These are phyloP conservation scores for Galleria mellonella DNA, from an alignment of 1,140 invertebrate genomes.

Conservation along the genomic window DNA sequence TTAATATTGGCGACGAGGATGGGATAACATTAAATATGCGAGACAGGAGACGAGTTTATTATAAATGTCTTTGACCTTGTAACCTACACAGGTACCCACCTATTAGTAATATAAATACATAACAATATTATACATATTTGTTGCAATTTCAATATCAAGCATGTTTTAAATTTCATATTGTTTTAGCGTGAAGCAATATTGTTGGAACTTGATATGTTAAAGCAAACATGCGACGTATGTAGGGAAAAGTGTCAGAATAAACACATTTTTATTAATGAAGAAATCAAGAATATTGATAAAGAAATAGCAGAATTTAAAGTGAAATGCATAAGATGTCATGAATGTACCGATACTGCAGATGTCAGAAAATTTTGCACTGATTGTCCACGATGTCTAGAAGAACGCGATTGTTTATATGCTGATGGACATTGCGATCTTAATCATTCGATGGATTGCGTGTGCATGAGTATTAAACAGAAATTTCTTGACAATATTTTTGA, in stretches of 20 bases:
- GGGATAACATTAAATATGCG: no score
- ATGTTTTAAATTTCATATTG: no score
- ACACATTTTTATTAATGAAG: conserved; percentile 29
- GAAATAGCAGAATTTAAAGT: conserved; percentile 35
- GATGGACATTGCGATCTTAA: conserved; percentile 34
- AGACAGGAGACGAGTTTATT: no score
- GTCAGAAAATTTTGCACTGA: conserved; percentile 46
- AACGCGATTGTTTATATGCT: conserved; percentile 35
- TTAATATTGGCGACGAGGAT: no score
- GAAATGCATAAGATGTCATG: conserved; percentile 42
- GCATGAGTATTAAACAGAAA: conserved; percentile 47
- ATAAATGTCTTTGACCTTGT: no score
- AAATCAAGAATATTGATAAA: conserved; percentile 37
- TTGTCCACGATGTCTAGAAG: conserved; percentile 45
- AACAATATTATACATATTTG: no score
- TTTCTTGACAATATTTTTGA: conserved; percentile 62
- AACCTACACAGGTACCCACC: no score
- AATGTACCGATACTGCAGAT: conserved; percentile 41
- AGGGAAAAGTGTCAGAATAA: conserved; percentile 44
- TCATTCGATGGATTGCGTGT: conserved; percentile 42
- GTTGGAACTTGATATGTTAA: conserved; percentile 41
- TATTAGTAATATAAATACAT: no score
- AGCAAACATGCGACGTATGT: conserved; percentile 34
- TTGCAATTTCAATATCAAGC: no score
- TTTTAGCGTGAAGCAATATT: conserved; percentile 43